Evolutionary conservation across 2,797 vertebrate genomes (phyloP).

Genomic region (Melanotaenia maccullochi): DNA sequence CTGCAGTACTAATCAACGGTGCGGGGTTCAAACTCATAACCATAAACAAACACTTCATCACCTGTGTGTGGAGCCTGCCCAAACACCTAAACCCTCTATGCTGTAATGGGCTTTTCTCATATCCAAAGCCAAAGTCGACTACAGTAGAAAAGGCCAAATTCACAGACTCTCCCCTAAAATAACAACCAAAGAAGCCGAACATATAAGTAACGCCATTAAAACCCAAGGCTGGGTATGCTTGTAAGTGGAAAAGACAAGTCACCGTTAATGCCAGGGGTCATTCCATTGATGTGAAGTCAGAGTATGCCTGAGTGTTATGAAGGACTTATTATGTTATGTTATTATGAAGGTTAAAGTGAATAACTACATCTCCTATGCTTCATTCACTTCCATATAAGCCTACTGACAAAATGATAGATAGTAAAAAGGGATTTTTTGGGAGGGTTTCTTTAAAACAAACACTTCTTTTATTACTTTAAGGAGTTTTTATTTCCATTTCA

Average conservation of each 20-base stretch:
- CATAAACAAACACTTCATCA: conserved; percentile 84
- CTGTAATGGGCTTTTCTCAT: conserved; percentile 73
- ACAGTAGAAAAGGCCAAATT: conserved; percentile 61
- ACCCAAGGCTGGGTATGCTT: conserved; percentile 37
- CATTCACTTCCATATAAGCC: conserved; percentile 22
- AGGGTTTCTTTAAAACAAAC: conserved; percentile 44
- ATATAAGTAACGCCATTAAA: conserved; percentile 67
- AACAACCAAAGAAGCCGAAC: conserved; percentile 68
- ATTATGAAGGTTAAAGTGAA: conserved; percentile 54
- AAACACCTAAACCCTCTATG: conserved; percentile 76
- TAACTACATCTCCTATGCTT: conserved; percentile 47
- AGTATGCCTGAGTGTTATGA: conserved; percentile 55
- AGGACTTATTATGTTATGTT: conserved; percentile 60
- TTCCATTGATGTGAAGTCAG: conserved; percentile 64
- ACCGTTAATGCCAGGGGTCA: conserved; percentile 60
- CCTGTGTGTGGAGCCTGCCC: conserved; percentile 71
- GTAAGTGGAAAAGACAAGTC: conserved; percentile 78
- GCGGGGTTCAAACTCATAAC: conserved; percentile 78
- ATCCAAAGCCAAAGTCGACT: conserved; percentile 62
- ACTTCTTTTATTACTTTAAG: conserved; percentile 41
- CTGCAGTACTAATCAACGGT: conserved; percentile 78
- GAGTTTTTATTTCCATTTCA: conserved; percentile 38
- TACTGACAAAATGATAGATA: conserved; percentile 29
- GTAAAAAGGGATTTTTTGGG: conserved; percentile 37
- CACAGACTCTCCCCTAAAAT: conserved; percentile 68